phyloP scores from a whole-genome alignment of 1,140 invertebrate genomes.

The Neotoxoptera formosana region DNA sequence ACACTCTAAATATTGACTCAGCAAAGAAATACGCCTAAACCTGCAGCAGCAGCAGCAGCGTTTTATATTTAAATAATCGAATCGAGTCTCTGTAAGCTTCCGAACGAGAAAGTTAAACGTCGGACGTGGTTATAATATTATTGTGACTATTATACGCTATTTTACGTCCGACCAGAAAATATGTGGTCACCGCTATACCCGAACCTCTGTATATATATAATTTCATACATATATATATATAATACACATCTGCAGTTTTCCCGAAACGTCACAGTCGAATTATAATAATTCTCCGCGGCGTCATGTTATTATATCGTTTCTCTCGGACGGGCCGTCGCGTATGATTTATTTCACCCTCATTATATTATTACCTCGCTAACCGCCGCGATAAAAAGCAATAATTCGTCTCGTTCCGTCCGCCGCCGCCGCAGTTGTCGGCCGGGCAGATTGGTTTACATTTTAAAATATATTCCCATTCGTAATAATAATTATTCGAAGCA shows the following conservation, averaged over 20 bases:
- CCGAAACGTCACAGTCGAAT: not conserved
- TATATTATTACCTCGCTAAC: not conserved
- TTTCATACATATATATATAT: no score
- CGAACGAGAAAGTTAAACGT: conserved; percentile 8
- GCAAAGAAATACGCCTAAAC: not conserved
- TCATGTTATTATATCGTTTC: not conserved
- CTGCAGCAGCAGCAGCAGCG: no score
- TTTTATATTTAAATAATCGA: not conserved
- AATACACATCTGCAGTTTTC: not conserved
- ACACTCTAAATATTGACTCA: not conserved
- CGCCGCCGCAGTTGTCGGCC: not conserved
- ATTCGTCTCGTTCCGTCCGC: not conserved
- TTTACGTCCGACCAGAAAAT: not conserved
- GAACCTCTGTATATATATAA: not conserved
- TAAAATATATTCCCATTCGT: not conserved
- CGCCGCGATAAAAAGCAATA: not conserved
- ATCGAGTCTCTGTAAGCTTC: not conserved
- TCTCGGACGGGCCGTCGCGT: not conserved
- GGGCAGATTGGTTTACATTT: not conserved
- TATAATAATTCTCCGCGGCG: no score
- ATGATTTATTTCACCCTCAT: conserved; percentile 26
- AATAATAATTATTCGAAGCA: not conserved
- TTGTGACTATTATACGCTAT: not conserved
- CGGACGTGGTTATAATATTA: not conserved
- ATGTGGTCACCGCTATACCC: not conserved